A percentile compares a stretch with the other conserved stretches of the same genome.
Conservation (phyloP, 2,113 vertebrate genomes). For the Scophthalmus maximus region DNA sequence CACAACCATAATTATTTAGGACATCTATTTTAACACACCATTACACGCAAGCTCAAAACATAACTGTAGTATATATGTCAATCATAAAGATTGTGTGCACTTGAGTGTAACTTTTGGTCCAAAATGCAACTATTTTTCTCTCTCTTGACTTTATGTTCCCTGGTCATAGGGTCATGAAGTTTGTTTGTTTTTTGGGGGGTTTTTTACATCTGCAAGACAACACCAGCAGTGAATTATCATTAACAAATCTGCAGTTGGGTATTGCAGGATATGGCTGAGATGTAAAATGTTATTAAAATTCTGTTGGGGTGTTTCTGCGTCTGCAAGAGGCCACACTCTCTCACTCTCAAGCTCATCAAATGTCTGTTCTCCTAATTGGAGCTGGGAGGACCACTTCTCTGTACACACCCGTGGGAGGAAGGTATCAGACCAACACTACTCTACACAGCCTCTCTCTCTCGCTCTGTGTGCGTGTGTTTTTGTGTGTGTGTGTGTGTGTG, state of each 20-base stretch:
- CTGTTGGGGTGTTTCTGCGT: conserved; percentile 52
- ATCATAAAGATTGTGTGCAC: not conserved
- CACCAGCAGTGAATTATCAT: conserved; percentile 21
- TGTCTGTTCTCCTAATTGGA: conserved; percentile 76
- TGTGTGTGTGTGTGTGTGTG: conserved; percentile 3
- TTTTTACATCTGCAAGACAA: not conserved
- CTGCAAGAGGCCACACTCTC: conserved; percentile 37
- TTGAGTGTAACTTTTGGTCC: not conserved
- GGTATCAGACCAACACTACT: conserved; percentile 32
- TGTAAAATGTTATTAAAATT: conserved; percentile 66
- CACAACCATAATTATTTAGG: not conserved
- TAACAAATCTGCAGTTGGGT: conserved; percentile 30
- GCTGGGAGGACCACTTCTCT: conserved; percentile 58
- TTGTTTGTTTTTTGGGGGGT: not conserved
- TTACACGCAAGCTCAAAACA: not conserved
- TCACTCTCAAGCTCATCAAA: conserved; percentile 46
- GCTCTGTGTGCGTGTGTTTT: not conserved
- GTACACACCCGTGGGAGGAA: conserved; percentile 54
- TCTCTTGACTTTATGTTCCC: not conserved
- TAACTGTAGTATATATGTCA: not conserved
- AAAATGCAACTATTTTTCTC: not conserved
- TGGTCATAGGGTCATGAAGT: conserved; percentile 1
- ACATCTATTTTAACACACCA: not conserved
- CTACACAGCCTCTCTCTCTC: not conserved
- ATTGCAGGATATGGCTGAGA: conserved; percentile 25